Percentiles rank a stretch among this genome's conserved stretches.
Conservation (phyloP, 2,113 vertebrate species). For the Paracanthobrama guichenoti region DNA sequence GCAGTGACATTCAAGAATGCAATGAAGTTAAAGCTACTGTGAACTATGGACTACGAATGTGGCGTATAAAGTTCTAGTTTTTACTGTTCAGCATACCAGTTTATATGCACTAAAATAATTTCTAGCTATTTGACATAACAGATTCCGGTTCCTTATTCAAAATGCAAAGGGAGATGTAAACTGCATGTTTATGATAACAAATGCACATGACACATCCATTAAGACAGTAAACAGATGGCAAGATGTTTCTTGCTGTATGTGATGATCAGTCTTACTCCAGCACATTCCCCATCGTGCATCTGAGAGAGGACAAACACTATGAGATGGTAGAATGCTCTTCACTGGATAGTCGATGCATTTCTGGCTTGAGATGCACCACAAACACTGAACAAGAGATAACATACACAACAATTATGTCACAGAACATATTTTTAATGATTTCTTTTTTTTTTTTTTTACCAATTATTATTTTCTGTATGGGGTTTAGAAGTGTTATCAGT, state of each 20-base stretch:
- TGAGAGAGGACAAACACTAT: conserved; percentile 77
- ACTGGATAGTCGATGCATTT: conserved; percentile 86
- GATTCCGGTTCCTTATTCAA: not conserved
- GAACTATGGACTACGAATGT: not conserved
- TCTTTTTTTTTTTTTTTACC: not conserved
- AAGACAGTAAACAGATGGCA: not conserved
- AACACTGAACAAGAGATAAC: conserved; percentile 78
- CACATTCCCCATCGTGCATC: conserved; percentile 91
- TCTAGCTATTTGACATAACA: too few relatives aligned
- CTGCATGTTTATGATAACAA: not conserved
- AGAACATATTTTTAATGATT: not conserved
- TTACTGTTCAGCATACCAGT: not conserved
- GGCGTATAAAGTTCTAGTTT: not conserved
- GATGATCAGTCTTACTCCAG: conserved; percentile 78
- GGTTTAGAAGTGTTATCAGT: not conserved
- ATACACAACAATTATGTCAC: not conserved
- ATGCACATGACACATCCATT: not conserved
- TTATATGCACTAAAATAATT: not conserved
- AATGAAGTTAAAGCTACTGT: not conserved
- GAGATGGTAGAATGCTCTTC: conserved; percentile 78
- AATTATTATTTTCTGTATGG: not conserved
- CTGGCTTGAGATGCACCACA: conserved; percentile 84
- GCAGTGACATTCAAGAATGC: not conserved
- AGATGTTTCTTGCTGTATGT: not conserved
- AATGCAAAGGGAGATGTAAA: not conserved